Percentiles rank a stretch among this genome's conserved stretches.
phyloP scores from a whole-genome alignment of 2,797 vertebrate species.

The Lithobates sylvaticus region DNA sequence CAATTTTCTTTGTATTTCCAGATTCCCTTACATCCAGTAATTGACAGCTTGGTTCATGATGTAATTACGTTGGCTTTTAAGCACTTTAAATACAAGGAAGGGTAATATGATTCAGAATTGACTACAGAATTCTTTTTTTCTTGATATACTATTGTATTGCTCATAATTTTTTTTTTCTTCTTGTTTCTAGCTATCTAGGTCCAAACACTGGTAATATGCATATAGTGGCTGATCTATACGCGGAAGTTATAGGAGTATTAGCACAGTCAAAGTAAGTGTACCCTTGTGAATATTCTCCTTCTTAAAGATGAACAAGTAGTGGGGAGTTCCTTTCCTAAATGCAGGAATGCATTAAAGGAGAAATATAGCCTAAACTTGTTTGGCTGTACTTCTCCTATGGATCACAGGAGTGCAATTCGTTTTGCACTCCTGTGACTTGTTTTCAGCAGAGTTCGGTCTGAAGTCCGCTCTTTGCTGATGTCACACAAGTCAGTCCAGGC shows the following conservation, averaged over 20 bases:
- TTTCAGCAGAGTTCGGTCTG: no score
- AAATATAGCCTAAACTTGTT: no score
- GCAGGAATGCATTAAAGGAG: no score
- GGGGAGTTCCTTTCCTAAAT: no score
- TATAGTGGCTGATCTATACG: constrained; percentile 97
- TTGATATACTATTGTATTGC: not conserved
- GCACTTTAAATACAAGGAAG: constrained; percentile 99
- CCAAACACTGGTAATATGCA: constrained; percentile 99
- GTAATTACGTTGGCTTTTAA: constrained; percentile 97
- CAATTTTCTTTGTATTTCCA: constrained; percentile 71
- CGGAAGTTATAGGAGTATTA: constrained; percentile 95
- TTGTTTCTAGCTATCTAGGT: constrained; percentile 87
- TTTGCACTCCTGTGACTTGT: no score
- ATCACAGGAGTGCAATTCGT: no score
- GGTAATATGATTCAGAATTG: constrained; percentile 75
- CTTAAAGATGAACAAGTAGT: no score
- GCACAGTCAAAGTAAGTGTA: constrained; percentile 94
- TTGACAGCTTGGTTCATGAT: constrained; percentile 96
- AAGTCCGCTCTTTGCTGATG: no score
- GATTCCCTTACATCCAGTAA: constrained; percentile 97
- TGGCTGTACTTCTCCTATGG: no score
- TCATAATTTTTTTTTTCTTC: constrained; percentile 33
- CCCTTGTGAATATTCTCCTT: no score
- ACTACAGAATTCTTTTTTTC: not conserved
- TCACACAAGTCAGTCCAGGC: no score